These are phyloP conservation scores for Uropetala carovei DNA, from an alignment of 2,888 invertebrate species.

Conservation along the genomic window DNA sequence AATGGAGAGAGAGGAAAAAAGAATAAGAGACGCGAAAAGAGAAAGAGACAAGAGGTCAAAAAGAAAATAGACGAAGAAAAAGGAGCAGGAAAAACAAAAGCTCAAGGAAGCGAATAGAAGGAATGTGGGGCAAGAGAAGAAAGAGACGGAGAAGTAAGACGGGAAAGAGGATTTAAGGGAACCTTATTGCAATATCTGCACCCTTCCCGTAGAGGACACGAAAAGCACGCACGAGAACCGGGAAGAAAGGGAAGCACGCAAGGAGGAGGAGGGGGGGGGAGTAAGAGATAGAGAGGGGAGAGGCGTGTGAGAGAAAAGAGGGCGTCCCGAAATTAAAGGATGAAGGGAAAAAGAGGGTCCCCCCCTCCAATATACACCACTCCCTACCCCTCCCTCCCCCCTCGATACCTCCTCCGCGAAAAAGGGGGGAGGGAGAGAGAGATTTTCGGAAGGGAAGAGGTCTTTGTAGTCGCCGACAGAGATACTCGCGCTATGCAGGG, in stretches of 20 bases:
- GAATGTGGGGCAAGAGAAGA: neutral
- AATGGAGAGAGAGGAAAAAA: too few species aligned
- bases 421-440: too few species aligned
- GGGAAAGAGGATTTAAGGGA: neutral
- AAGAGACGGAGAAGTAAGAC: neutral
- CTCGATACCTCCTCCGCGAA: neutral
- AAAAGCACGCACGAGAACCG: neutral
- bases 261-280: neutral
- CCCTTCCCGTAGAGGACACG: constrained; percentile 4
- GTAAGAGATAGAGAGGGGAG: neutral
- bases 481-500: constrained; percentile 28
- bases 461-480: constrained; percentile 46
- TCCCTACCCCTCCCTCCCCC: neutral
- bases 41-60: neutral
- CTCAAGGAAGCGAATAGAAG: neutral
- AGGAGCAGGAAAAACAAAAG: neutral
- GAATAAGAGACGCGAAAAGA: neutral
- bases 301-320: neutral
- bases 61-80: too few species aligned
- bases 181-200: constrained; percentile 20
- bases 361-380: neutral
- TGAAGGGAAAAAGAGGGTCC: neutral
- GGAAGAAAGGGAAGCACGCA: neutral
- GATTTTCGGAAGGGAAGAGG: neutral
- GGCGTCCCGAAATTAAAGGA: constrained; percentile 34